Conservation (phyloP, 2,888 invertebrate species). For the Agrotis ipsilon region DNA sequence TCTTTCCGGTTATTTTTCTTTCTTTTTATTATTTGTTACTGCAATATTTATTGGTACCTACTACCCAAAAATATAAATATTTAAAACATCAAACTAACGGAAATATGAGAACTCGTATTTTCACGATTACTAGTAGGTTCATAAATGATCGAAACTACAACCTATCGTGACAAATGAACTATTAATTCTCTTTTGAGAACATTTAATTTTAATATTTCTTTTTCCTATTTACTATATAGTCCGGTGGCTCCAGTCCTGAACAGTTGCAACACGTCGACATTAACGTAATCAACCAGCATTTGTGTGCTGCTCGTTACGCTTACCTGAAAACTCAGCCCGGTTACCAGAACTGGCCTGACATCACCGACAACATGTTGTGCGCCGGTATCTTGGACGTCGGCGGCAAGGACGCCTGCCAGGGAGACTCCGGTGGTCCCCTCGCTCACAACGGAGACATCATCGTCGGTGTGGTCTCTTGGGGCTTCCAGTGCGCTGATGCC, state of each 20-base stretch:
- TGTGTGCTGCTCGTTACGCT: conserved; percentile 78
- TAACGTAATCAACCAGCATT: conserved; percentile 74
- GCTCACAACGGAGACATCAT: conserved; percentile 70
- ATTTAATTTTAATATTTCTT: not conserved
- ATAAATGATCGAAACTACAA: no score
- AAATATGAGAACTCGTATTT: no score
- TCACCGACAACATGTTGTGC: conserved; percentile 81
- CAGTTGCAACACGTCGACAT: conserved; percentile 74
- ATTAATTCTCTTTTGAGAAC: not conserved
- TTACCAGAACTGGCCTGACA: conserved; percentile 65
- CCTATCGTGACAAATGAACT: no score
- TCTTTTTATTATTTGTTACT: no score
- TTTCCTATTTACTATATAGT: conserved; percentile 47
- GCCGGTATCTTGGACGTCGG: conserved; percentile 78
- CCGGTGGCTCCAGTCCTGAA: conserved; percentile 62
- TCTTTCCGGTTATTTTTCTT: not conserved
- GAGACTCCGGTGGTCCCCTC: conserved; percentile 81
- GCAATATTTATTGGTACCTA: no score
- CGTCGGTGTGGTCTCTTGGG: conserved; percentile 76
- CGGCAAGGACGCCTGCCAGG: conserved; percentile 74
- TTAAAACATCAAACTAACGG: no score
- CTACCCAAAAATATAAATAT: no score
- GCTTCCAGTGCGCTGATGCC: conserved; percentile 65
- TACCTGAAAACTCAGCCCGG: conserved; percentile 67
- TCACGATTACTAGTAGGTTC: no score